Evolutionary conservation across 2,113 vertebrate genomes (phyloP), one percentile per base, ranked within the genome.

Genomic region (Reinhardtius hippoglossoides): DNA sequence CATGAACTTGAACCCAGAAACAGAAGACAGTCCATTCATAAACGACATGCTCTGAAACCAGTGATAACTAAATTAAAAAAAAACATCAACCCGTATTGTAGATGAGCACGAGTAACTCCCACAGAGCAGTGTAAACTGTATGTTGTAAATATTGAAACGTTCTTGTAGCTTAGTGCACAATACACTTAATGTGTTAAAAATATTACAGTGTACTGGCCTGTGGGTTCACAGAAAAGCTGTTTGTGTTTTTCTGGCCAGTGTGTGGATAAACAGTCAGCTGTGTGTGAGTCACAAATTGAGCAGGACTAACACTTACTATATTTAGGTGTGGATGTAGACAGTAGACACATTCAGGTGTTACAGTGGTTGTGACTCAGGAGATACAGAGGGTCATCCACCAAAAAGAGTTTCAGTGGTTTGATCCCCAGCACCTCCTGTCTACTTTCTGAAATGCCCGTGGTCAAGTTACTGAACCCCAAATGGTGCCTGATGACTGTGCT

Each of bases 321-420:
- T 64, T 81, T 62, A 80, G 68, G 61, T 57, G 66, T 77, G 60
- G 63, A 81, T 13, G 18, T 27, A 62, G 54, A 80, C 15, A 0
- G 74, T 70, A 79, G 88, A 87, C 24, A 35, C 35, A 50, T 1
- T 75, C 27, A 55, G 57, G 44, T 44, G 44, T 31, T 37, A 74
- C 1, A n/a, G 50, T 65, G 57, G 31, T 40, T 44, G 65, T 5
- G 54, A 7, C 23, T 18, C 40, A 42, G 40, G 0, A 13, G 40
- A 13, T 10, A 42, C 40, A 42, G 40, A 10, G 12, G 44, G 44
- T 48, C 15, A 6, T 15, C 16, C 44, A 15, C 44, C 14, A 48
- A 15, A 31, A 56, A 52, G 9, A n/a, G 58, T 37, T 52, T 27
- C 9, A 42, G 40, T 42, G 40, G 40, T 42, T 12, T 3, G 9